Conservation (phyloP, 2,113 vertebrate species). For the Poeciliopsis occidentalis region DNA sequence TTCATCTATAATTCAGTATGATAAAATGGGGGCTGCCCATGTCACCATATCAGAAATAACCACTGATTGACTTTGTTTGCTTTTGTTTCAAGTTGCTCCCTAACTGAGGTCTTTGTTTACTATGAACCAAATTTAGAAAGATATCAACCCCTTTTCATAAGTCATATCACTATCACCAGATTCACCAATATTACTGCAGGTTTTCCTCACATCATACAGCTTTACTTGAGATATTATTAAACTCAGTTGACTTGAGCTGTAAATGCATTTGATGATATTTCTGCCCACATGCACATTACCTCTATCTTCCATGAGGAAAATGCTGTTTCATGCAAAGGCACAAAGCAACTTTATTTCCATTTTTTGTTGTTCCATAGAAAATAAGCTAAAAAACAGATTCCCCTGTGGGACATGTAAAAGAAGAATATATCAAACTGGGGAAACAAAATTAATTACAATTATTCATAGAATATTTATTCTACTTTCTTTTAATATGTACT, state of each 20-base stretch:
- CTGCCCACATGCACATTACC: neutral
- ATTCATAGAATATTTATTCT: neutral
- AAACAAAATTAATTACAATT: neutral
- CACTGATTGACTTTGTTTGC: too few relatives aligned
- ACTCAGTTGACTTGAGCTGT: neutral
- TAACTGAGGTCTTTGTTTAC: too few relatives aligned
- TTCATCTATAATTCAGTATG: too few relatives aligned
- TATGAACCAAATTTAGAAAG: neutral
- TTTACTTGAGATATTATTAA: neutral
- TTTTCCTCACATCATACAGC: neutral
- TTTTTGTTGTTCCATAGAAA: neutral
- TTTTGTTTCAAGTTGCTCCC: too few relatives aligned
- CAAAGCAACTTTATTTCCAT: neutral
- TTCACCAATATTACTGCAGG: too few relatives aligned
- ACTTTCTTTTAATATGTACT: neutral
- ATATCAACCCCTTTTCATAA: neutral
- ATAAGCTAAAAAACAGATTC: neutral
- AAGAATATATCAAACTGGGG: neutral
- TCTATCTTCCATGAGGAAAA: neutral
- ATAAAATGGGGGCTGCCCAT: too few relatives aligned
- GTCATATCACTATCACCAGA: neutral
- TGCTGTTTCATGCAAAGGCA: neutral
- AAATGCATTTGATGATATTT: neutral
- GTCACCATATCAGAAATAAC: too few relatives aligned
- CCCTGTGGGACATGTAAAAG: neutral